Evolutionary conservation across 2,113 vertebrate species (phyloP).

Genomic region (Vimba vimba): DNA sequence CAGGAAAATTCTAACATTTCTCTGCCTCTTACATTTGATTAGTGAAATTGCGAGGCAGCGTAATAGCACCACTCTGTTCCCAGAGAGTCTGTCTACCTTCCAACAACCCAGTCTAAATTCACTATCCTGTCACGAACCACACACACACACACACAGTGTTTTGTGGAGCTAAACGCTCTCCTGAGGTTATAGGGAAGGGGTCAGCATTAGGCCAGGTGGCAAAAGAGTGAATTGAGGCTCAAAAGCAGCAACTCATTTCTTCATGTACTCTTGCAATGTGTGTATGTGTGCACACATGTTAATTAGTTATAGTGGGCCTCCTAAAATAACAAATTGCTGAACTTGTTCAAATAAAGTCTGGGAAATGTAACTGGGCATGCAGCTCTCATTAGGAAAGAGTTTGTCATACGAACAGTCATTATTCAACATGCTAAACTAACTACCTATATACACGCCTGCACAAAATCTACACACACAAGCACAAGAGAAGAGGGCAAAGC

Average conservation of each 20-base stretch:
- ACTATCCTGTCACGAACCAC: not conserved
- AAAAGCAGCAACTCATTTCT: not conserved
- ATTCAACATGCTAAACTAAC: slow-evolving; percentile 58
- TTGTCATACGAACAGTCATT: slow-evolving; percentile 56
- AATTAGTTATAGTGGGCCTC: slow-evolving; percentile 71
- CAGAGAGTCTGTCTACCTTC: not conserved
- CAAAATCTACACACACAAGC: slow-evolving; percentile 39
- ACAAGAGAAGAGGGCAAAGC: not conserved
- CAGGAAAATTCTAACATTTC: not conserved
- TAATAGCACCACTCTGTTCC: not conserved
- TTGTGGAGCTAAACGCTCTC: slow-evolving; percentile 23
- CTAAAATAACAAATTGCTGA: slow-evolving; percentile 73
- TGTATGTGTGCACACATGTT: slow-evolving; percentile 26
- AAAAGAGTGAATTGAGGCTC: slow-evolving; percentile 24
- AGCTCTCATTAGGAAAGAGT: slow-evolving; percentile 70
- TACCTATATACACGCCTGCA: slow-evolving; percentile 51
- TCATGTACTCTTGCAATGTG: not conserved
- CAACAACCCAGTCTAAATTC: not conserved
- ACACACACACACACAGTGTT: not conserved
- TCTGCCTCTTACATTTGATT: slow-evolving; percentile 21
- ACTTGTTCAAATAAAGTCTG: slow-evolving; percentile 73
- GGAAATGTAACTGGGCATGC: slow-evolving; percentile 66
- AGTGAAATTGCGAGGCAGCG: not conserved
- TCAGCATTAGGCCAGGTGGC: slow-evolving; percentile 44
- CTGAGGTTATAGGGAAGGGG: not conserved